Evolutionary conservation across 2,888 invertebrate species (phyloP).

Genomic region (Dryadula phaetusa): DNA sequence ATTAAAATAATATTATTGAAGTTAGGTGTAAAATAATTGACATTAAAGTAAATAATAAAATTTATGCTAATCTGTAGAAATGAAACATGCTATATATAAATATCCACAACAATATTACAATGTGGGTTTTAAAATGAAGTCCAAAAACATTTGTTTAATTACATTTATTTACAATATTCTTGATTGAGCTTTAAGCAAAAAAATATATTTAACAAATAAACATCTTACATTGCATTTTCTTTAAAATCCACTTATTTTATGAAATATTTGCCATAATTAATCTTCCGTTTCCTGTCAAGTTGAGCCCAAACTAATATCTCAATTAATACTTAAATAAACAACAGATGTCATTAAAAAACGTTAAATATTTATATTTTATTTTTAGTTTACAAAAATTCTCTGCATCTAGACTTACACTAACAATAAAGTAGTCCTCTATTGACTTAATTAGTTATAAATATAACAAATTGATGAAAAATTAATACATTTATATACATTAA

Average conservation of each 20-base stretch:
- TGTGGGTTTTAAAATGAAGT: background rate
- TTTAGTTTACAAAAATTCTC: slow-evolving; percentile 32
- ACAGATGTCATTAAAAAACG: background rate
- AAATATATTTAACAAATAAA: slow-evolving; percentile 1
- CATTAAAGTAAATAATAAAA: background rate
- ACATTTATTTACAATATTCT: slow-evolving; percentile 7
- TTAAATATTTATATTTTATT: slow-evolving; percentile 1
- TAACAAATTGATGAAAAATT: slow-evolving; percentile 32
- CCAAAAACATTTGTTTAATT: background rate
- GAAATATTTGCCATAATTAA: background rate
- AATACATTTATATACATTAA: slow-evolving; percentile 42
- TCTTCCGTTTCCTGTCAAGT: background rate
- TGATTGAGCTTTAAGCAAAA: slow-evolving; percentile 1
- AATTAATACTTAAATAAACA: background rate
- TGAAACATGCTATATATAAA: background rate
- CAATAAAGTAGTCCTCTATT: slow-evolving; percentile 14
- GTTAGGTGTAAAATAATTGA: slow-evolving; percentile 6
- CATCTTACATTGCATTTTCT: background rate
- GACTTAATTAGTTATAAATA: slow-evolving; percentile 25
- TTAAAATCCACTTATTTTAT: background rate
- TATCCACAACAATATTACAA: background rate
- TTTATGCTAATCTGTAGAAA: background rate
- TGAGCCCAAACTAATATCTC: slow-evolving; percentile 10
- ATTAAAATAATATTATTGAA: background rate
- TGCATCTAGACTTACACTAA: slow-evolving; percentile 49